Conservation (phyloP, 2,888 invertebrate species). For the Catocala fraxini region DNA sequence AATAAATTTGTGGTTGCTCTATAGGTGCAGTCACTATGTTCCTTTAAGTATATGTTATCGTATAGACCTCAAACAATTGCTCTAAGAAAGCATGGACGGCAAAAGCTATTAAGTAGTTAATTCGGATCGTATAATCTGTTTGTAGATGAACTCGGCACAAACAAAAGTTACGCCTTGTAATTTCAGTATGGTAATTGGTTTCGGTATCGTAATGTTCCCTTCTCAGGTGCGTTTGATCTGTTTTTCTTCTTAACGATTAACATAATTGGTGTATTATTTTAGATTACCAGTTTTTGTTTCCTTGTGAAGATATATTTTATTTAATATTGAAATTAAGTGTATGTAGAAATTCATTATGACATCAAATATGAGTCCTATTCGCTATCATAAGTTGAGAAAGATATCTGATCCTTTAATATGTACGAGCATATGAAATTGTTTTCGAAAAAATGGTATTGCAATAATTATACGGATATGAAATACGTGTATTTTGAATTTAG, state of each 20-base stretch:
- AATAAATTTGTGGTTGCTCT: no score
- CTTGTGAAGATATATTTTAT: slow-evolving; percentile 5
- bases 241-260: slow-evolving; percentile 16
- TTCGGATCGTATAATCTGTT: slow-evolving; percentile 4
- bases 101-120: background rate
- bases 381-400: no score
- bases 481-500: no score
- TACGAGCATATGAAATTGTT: no score
- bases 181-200: slow-evolving; percentile 11
- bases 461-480: no score
- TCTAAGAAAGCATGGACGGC: background rate
- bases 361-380: no score
- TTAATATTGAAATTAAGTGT: background rate
- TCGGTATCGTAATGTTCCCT: slow-evolving; percentile 4
- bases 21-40: no score
- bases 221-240: slow-evolving; percentile 4
- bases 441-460: no score
- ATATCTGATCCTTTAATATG: no score
- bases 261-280: slow-evolving; percentile 15
- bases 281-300: slow-evolving; percentile 3
- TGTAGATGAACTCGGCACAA: background rate
- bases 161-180: slow-evolving; percentile 8
- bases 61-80: background rate
- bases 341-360: no score
- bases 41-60: background rate